Conservation (phyloP, 35 echinoderm and acorn worm species). For the Chiridota heheva region DNA sequence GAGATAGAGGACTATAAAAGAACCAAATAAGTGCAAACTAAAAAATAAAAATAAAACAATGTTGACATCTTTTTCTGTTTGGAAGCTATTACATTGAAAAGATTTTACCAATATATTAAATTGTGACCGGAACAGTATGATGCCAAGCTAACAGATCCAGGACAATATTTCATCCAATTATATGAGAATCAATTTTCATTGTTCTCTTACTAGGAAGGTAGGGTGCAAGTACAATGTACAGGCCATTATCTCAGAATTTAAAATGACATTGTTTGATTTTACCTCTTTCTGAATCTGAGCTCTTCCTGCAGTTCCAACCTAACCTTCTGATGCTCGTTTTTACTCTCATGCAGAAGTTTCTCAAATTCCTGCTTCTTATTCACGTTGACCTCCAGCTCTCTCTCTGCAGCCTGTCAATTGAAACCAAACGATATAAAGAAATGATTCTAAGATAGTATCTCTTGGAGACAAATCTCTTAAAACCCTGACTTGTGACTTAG, state of each 20-base stretch:
- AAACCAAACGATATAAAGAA: not conserved
- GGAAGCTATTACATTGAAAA: not conserved
- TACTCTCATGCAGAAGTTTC: slow-evolving; percentile 53
- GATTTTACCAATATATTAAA: no score
- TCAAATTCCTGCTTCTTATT: slow-evolving; percentile 59
- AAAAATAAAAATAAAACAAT: not conserved
- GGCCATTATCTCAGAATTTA: no score
- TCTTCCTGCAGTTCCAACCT: slow-evolving; percentile 64
- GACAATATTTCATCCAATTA: no score
- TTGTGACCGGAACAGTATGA: no score
- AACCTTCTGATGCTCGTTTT: slow-evolving; percentile 53
- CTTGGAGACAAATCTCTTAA: no score
- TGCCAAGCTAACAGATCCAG: no score
- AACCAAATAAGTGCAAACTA: not conserved
- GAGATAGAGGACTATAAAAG: no score
- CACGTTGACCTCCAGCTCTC: slow-evolving; percentile 62
- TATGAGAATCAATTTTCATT: no score
- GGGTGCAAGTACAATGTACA: no score
- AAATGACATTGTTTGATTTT: not conserved
- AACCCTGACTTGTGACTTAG: no score
- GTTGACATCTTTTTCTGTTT: not conserved
- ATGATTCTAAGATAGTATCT: no score
- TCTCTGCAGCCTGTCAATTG: slow-evolving; percentile 61
- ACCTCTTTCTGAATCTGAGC: slow-evolving; percentile 60
- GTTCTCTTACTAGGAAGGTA: no score